These are phyloP conservation scores for Patella depressa DNA, from an alignment of 2,888 invertebrate species.

Conservation along the genomic window DNA sequence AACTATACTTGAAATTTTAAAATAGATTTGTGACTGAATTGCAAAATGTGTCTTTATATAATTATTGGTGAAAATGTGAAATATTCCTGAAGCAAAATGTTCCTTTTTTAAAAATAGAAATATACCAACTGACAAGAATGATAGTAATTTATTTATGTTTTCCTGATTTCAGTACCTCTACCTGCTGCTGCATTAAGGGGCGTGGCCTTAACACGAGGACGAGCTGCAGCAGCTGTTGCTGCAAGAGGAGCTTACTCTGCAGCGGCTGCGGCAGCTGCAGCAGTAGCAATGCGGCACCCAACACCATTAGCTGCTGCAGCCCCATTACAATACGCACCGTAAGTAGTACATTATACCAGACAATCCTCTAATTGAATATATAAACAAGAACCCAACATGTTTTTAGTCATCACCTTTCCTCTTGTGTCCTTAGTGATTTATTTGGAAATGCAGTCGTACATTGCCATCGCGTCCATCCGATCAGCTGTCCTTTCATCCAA, in stretches of 20 bases:
- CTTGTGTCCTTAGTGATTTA: too few relatives aligned
- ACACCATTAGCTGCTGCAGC: conserved; percentile 79
- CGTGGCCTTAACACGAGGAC: conserved; percentile 86
- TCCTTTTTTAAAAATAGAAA: conserved; percentile 32
- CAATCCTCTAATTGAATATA: too few relatives aligned
- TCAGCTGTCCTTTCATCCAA: too few relatives aligned
- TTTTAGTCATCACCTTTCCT: too few relatives aligned
- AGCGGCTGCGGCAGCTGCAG: conserved; percentile 80
- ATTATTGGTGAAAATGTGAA: conserved; percentile 15
- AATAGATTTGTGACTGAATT: too few relatives aligned
- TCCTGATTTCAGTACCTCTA: conserved; percentile 14
- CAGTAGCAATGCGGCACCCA: conserved; percentile 78
- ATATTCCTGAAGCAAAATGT: conserved; percentile 31
- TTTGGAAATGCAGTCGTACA: too few relatives aligned
- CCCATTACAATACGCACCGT: conserved; percentile 88
- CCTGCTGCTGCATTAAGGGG: conserved; percentile 85
- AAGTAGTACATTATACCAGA: conserved; percentile 75
- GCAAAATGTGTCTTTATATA: too few relatives aligned
- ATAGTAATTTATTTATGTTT: conserved; percentile 28
- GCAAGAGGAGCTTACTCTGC: conserved; percentile 75
- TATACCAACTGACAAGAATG: conserved; percentile 26
- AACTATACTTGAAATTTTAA: too few relatives aligned
- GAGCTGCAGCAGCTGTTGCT: conserved; percentile 80
- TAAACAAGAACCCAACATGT: too few relatives aligned
- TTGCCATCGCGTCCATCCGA: too few relatives aligned